Conservation (phyloP, 2,113 vertebrate species). For the Corythaixoides concolor region DNA sequence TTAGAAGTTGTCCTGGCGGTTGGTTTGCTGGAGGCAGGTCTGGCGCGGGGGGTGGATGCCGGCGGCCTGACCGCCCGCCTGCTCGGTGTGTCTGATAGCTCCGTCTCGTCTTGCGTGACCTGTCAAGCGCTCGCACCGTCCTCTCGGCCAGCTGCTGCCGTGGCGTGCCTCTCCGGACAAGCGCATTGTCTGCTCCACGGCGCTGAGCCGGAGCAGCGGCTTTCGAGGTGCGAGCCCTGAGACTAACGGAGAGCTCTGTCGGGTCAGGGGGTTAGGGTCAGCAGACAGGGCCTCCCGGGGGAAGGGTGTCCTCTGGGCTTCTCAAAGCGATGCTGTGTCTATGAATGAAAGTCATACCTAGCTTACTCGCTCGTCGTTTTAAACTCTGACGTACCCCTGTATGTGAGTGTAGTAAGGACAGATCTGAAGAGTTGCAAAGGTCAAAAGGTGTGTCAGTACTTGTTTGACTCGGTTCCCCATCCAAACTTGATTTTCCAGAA, state of each 20-base stretch:
- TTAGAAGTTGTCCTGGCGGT: background rate
- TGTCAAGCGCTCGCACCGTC: background rate
- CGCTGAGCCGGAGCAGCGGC: background rate
- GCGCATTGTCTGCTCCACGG: fast-evolving
- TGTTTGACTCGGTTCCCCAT: background rate
- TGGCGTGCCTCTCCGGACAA: background rate
- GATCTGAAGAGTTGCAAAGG: background rate
- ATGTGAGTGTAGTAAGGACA: background rate
- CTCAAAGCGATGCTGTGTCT: fast-evolving
- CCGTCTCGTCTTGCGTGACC: background rate
- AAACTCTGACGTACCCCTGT: background rate
- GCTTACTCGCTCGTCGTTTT: fast-evolving
- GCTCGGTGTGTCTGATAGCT: background rate
- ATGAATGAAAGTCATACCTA: background rate
- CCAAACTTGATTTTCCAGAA: background rate
- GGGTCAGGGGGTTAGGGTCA: background rate
- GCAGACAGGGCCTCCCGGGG: background rate
- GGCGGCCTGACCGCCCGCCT: background rate
- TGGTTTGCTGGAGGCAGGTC: background rate
- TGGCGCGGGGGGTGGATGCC: background rate
- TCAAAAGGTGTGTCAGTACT: background rate
- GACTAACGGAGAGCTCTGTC: fast-evolving
- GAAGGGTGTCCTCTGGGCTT: background rate
- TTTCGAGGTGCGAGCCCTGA: background rate
- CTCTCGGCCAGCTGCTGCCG: background rate